Evolutionary conservation across 1,140 invertebrate species (phyloP).

Genomic region (Achroia grisella): DNA sequence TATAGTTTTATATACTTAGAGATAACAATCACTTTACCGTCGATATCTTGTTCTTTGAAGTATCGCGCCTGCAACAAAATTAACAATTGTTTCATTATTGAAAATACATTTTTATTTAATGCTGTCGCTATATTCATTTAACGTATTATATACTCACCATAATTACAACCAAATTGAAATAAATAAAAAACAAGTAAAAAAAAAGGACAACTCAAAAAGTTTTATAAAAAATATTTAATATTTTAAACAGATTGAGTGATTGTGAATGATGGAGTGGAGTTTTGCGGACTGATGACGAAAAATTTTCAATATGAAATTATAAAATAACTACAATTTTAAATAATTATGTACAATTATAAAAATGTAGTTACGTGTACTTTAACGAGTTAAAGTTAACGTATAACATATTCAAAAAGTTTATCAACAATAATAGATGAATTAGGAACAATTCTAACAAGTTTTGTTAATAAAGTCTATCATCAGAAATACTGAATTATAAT

Average conservation of each 20-base stretch:
- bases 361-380: background rate
- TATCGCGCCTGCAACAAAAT: slow-evolving; percentile 83
- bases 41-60: slow-evolving; percentile 89
- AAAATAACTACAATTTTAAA: too few species aligned
- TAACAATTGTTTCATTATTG: slow-evolving; percentile 2
- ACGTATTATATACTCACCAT: background rate
- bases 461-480: too few species aligned
- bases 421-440: too few species aligned
- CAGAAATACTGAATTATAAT: too few species aligned
- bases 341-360: too few species aligned
- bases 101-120: background rate
- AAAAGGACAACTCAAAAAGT: background rate
- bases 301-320: too few species aligned
- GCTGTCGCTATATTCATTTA: background rate
- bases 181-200: background rate
- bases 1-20: too few species aligned
- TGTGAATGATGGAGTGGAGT: too few species aligned
- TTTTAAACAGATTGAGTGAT: background rate
- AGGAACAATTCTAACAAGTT: too few species aligned
- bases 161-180: background rate
- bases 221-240: too few species aligned
- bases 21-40: slow-evolving; percentile 73
- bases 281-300: too few species aligned
- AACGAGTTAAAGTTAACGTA: background rate
- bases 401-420: background rate